Evolutionary conservation across 2,888 invertebrate genomes (phyloP).

Genomic region (Chrysina gloriosa): DNA sequence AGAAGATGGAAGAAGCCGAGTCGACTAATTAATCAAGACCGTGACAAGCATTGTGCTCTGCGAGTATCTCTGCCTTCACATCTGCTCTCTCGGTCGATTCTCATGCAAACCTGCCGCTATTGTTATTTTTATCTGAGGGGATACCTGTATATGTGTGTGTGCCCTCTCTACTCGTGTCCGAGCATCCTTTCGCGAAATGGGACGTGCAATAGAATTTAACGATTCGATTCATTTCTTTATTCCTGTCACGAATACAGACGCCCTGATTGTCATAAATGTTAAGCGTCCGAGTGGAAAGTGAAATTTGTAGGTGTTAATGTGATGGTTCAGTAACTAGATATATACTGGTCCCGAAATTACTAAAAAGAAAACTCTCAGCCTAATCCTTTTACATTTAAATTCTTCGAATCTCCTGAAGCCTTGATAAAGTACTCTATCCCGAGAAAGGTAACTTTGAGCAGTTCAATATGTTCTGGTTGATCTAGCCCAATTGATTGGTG

Average conservation of each 20-base stretch:
- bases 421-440: no score
- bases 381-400: no score
- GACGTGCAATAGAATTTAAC: slow-evolving; percentile 54
- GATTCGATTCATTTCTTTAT: slow-evolving; percentile 51
- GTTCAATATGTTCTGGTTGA: no score
- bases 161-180: slow-evolving; percentile 18
- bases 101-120: slow-evolving; percentile 56
- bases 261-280: slow-evolving; percentile 17
- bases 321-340: no score
- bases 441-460: no score
- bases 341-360: no score
- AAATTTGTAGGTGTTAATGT: neutral
- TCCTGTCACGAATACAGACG: slow-evolving; percentile 47
- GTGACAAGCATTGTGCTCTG: slow-evolving; percentile 54
- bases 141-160: slow-evolving; percentile 19
- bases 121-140: slow-evolving; percentile 54
- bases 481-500: no score
- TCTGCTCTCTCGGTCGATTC: slow-evolving; percentile 52
- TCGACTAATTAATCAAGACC: slow-evolving; percentile 54
- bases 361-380: no score
- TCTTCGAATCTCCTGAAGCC: no score
- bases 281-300: neutral
- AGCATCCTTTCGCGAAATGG: slow-evolving; percentile 54
- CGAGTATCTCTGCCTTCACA: slow-evolving; percentile 50
- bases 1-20: slow-evolving; percentile 51